Evolutionary conservation across 2,113 vertebrate genomes (phyloP).

Genomic region (Ophthalmolycus amberensis): DNA sequence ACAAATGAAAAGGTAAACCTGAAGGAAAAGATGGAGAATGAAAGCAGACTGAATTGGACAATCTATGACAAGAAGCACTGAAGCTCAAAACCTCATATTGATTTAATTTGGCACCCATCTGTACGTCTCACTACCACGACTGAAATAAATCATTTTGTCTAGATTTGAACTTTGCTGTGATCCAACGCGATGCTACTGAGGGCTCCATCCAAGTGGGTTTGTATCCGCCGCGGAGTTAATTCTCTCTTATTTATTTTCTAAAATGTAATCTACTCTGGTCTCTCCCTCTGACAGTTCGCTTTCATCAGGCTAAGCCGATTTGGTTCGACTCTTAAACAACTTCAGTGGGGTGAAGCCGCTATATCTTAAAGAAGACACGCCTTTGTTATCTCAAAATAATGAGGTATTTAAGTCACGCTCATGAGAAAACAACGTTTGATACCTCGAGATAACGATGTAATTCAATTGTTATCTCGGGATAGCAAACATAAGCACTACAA

Average conservation of each 20-base stretch:
- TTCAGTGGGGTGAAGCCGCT: slow-evolving; percentile 46
- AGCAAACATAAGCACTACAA: slow-evolving; percentile 14
- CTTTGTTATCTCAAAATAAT: slow-evolving; percentile 64
- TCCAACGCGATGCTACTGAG: slow-evolving; percentile 5
- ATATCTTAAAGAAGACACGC: neutral
- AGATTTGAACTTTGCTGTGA: slow-evolving; percentile 12
- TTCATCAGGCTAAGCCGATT: slow-evolving; percentile 68
- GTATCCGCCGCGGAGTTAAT: slow-evolving; percentile 22
- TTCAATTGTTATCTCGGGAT: slow-evolving; percentile 41
- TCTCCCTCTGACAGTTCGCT: slow-evolving; percentile 31
- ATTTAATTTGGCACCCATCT: neutral
- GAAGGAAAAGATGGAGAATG: no score
- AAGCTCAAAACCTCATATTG: neutral
- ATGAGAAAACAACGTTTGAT: slow-evolving; percentile 49
- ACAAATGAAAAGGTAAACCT: neutral
- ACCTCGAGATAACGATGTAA: slow-evolving; percentile 63
- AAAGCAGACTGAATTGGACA: neutral
- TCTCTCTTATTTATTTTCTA: slow-evolving; percentile 25
- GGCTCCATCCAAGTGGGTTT: neutral
- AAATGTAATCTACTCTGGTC: slow-evolving; percentile 27
- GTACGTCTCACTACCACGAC: neutral
- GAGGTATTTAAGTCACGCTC: slow-evolving; percentile 50
- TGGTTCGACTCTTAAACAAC: slow-evolving; percentile 55
- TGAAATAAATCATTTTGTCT: neutral
- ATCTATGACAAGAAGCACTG: neutral